Evolutionary conservation across 2,113 vertebrate species (phyloP).

Genomic region (Phrynocephalus versicolor): DNA sequence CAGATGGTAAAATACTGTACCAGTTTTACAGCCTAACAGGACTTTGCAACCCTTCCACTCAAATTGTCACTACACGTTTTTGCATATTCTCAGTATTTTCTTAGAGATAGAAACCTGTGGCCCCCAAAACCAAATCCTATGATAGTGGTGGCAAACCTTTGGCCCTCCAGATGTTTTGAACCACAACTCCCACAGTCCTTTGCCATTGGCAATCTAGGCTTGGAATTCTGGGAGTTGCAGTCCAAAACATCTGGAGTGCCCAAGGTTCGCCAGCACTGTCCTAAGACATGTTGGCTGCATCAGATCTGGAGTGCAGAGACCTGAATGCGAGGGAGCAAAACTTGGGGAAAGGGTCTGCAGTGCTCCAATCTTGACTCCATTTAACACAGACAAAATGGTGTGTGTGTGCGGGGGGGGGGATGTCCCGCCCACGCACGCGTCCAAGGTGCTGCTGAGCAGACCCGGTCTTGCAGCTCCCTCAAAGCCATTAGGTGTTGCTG

Average conservation of each 20-base stretch:
- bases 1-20: not conserved
- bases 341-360: not conserved
- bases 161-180: no score
- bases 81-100: not conserved
- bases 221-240: no score
- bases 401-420: no score
- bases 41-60: not conserved
- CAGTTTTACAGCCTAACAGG: not conserved
- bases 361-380: slow-evolving; percentile 64
- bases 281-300: not conserved
- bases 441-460: slow-evolving; percentile 28
- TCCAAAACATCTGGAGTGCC: no score
- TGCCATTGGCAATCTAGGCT: no score
- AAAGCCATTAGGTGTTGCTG: slow-evolving; percentile 61
- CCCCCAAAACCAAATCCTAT: no score
- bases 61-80: not conserved
- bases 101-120: not conserved
- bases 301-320: not conserved
- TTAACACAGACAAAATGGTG: slow-evolving; percentile 68
- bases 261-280: no score
- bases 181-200: no score
- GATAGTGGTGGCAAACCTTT: no score
- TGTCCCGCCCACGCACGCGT: slow-evolving; percentile 62
- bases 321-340: not conserved
- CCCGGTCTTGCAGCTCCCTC: slow-evolving; percentile 18